phyloP scores from a whole-genome alignment of 2,888 invertebrate genomes.

The Nemurella pictetii region DNA sequence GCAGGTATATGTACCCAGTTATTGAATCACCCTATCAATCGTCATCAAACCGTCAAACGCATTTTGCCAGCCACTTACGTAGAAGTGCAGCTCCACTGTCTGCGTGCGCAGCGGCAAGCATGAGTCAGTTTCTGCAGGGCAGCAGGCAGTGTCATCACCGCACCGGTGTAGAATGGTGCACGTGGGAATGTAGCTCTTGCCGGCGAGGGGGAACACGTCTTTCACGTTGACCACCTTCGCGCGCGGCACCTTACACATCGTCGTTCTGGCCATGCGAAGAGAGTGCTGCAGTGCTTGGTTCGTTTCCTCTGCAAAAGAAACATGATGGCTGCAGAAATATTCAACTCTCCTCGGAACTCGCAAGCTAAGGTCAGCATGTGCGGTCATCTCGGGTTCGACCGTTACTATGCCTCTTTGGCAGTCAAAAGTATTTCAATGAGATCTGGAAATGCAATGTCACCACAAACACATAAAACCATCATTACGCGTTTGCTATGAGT shows the following conservation, averaged over 20 bases:
- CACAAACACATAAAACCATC: too few relatives aligned
- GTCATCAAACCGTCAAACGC: too few relatives aligned
- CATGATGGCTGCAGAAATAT: too few relatives aligned
- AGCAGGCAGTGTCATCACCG: constrained; percentile 86
- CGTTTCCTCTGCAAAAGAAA: background rate
- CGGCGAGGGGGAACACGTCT: constrained; percentile 69
- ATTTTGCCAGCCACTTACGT: constrained; percentile 76
- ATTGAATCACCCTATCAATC: too few relatives aligned
- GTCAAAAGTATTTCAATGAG: too few relatives aligned
- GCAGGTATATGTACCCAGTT: too few relatives aligned
- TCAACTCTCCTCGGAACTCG: too few relatives aligned
- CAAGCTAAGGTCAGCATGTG: too few relatives aligned
- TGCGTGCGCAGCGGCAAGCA: constrained; percentile 77
- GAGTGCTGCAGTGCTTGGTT: constrained; percentile 52
- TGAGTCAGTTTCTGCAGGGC: constrained; percentile 68
- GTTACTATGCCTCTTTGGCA: too few relatives aligned
- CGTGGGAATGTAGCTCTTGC: constrained; percentile 78
- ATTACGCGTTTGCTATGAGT: too few relatives aligned
- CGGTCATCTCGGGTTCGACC: too few relatives aligned
- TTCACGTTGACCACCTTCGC: constrained; percentile 75
- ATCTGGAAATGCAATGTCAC: too few relatives aligned
- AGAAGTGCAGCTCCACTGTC: constrained; percentile 74
- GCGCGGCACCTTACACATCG: constrained; percentile 70
- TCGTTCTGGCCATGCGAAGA: constrained; percentile 54
- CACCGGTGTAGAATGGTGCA: constrained; percentile 87